Base-by-base conservation (phyloP, 2,113 vertebrate species). In the Trogon surrucura region DNA sequence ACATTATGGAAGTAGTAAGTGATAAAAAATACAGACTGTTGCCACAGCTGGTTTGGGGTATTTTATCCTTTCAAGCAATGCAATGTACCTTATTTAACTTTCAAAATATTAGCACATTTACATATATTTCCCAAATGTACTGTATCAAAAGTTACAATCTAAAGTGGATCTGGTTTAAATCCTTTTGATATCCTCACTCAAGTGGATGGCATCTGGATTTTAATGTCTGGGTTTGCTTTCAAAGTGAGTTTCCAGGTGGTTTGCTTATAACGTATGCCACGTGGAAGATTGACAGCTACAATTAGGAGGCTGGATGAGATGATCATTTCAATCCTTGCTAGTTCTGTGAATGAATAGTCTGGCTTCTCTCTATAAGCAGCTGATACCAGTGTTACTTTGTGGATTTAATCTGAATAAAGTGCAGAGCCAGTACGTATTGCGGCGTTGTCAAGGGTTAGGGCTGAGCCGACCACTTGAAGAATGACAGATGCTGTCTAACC, bases 181-280 rank as follows among this genome's bases (percentile, higher is more conserved):
- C 51, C 70, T 83, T 96, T 78, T 80, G 47, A 91, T 93, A 91
- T 74, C n/a, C 36, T 53, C 75, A 30, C 74, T 91, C 79, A 65
- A 6, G 62, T 4, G 3, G 4, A 25, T 62, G 54, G 16, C 51
- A 82, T 56, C 71, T 83, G 71, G 88, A 88, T 93, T 85, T 92
- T 56, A 88, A 89, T 72, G 51, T 10, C 70, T 80, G 54, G 4
- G 57, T 85, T 89, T 82, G 53, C 47, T 75, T 82, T 72, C 50
- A 20, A 22, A 62, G 62, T 72, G 73, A 73, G 41, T 70, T 91
- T 85, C 62, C 78, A 91, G 73, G 84, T 65, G 84, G 22, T 84
- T 89, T 88, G 45, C 61, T 88, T 90, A 44, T 73, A 22, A 54
- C 12, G 6, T 66, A n/a, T 1, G 7, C 74, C 50, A 47, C 4